phyloP scores from a whole-genome alignment of 2,888 invertebrate genomes.

The Bellardia pandia region DNA sequence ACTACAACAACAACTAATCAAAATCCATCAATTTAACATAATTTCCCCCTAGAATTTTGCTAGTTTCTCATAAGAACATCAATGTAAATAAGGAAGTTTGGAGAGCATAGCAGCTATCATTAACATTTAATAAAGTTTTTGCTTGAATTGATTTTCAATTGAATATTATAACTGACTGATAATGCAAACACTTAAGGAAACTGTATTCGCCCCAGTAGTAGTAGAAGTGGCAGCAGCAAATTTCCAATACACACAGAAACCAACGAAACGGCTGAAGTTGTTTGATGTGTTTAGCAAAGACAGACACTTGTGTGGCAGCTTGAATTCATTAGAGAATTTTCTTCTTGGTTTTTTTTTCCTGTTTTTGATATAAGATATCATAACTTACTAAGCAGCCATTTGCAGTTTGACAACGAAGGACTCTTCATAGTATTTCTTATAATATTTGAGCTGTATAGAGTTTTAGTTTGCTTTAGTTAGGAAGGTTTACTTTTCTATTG shows the following conservation, averaged over 20 bases:
- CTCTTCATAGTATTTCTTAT: slow-evolving; percentile 30
- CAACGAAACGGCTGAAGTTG: not conserved
- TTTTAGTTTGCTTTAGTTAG: not conserved
- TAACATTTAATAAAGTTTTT: slow-evolving; percentile 52
- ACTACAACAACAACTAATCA: slow-evolving; percentile 5
- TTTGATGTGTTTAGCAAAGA: slow-evolving; percentile 38
- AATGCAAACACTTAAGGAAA: slow-evolving; percentile 38
- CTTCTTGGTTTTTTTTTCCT: not conserved
- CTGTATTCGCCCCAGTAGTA: too few relatives aligned
- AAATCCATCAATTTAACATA: not conserved
- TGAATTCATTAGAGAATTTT: slow-evolving; percentile 51
- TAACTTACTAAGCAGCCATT: not conserved
- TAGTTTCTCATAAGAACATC: too few relatives aligned
- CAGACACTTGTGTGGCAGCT: slow-evolving; percentile 49
- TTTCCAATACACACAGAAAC: too few relatives aligned
- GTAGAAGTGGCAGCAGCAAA: too few relatives aligned
- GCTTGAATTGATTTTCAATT: slow-evolving; percentile 66
- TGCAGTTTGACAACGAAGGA: slow-evolving; percentile 25
- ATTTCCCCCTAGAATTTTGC: not conserved
- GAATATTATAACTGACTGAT: slow-evolving; percentile 56
- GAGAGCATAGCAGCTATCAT: slow-evolving; percentile 15
- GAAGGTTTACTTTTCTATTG: not conserved
- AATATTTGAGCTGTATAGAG: not conserved
- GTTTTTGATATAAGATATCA: slow-evolving; percentile 47
- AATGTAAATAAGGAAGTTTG: too few relatives aligned